Evolutionary conservation across 2,113 vertebrate genomes (phyloP).

Genomic region (Oryzias celebensis): DNA sequence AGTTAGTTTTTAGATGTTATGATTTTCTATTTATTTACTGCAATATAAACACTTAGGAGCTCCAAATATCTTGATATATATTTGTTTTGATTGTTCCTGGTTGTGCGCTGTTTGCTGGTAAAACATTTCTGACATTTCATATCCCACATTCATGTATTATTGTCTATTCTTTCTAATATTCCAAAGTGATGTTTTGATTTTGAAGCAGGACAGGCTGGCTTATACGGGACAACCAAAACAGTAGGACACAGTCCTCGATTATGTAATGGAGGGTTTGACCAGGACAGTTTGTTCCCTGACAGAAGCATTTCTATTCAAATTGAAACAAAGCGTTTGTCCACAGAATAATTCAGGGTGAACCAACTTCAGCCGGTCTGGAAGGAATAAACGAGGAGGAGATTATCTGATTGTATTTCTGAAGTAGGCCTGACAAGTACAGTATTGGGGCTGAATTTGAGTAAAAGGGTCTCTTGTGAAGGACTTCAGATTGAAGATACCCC

Average conservation of each 20-base stretch:
- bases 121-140: constrained; percentile 5
- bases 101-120: not conserved
- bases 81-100: too few species aligned
- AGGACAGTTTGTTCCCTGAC: constrained; percentile 63
- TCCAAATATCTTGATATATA: too few species aligned
- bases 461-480: not conserved
- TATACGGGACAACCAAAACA: constrained; percentile 27
- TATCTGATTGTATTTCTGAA: not conserved
- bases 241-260: constrained; percentile 43
- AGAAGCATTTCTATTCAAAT: constrained; percentile 59
- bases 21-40: too few species aligned
- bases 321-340: constrained; percentile 22
- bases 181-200: constrained; percentile 18
- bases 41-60: too few species aligned
- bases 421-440: too few species aligned
- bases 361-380: constrained; percentile 14
- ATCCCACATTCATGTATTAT: not conserved
- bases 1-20: too few species aligned
- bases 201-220: constrained; percentile 1
- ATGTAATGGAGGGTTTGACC: constrained; percentile 54
- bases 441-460: too few species aligned
- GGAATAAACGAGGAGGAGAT: constrained; percentile 33
- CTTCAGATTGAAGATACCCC: not conserved
- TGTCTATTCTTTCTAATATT: not conserved
- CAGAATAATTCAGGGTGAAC: constrained; percentile 24